phyloP scores from a whole-genome alignment of 2,888 invertebrate genomes.

The Cosmia pyralina region DNA sequence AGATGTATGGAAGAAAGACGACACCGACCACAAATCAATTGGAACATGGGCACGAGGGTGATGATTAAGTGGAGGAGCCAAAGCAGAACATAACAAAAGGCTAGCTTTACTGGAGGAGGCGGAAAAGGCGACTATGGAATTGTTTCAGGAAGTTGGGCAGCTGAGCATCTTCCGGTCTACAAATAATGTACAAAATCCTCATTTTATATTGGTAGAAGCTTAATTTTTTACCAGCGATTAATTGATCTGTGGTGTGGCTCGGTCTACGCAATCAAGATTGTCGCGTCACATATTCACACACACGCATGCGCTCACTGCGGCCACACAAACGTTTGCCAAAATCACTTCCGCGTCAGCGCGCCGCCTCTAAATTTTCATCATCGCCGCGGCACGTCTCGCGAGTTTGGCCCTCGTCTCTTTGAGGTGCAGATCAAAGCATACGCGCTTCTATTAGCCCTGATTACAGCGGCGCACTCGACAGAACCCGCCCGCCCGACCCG shows the following conservation, averaged over 20 bases:
- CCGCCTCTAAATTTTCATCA: constrained; percentile 69
- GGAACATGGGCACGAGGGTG: not conserved
- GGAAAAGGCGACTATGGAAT: not conserved
- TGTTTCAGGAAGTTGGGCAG: not conserved
- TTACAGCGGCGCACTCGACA: constrained; percentile 83
- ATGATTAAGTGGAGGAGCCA: not conserved
- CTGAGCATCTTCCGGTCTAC: not conserved
- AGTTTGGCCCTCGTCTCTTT: constrained; percentile 85
- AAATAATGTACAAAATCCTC: not conserved
- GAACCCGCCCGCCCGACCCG: constrained; percentile 44
- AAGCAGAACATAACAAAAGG: not conserved
- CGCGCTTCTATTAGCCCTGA: constrained; percentile 90
- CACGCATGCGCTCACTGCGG: constrained; percentile 3
- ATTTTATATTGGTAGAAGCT: not conserved
- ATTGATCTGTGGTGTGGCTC: not conserved
- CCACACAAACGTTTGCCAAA: constrained; percentile 51
- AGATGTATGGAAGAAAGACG: no score
- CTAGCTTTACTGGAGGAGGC: not conserved
- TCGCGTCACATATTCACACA: not conserved
- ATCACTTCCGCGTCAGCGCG: constrained; percentile 59
- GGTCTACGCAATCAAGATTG: constrained; percentile 34
- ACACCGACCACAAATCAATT: not conserved
- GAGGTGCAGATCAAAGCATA: constrained; percentile 88
- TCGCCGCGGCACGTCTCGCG: constrained; percentile 70
- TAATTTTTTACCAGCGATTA: not conserved